phyloP scores from a whole-genome alignment of 2,888 invertebrate species.

The Eubasilissa splendida region DNA sequence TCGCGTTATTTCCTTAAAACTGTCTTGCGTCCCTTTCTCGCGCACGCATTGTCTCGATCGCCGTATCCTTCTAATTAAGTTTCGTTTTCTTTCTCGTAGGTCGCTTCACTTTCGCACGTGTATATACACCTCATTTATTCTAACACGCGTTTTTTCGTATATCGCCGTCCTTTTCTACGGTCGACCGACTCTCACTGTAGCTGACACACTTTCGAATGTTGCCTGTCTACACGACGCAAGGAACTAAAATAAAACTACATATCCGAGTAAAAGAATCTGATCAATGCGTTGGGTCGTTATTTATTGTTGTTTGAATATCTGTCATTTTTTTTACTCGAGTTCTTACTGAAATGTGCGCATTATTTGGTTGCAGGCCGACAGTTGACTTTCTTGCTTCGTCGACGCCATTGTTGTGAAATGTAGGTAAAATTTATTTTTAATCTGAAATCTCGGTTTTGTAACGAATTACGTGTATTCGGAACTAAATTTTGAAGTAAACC shows the following conservation, averaged over 20 bases:
- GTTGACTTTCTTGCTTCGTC: slow-evolving; percentile 30
- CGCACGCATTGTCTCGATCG: background rate
- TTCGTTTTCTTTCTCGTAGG: slow-evolving; percentile 36
- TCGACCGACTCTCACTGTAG: slow-evolving; percentile 40
- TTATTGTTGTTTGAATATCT: background rate
- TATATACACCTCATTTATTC: slow-evolving; percentile 13
- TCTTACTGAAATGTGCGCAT: background rate
- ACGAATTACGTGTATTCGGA: slow-evolving; percentile 37
- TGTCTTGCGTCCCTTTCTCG: background rate
- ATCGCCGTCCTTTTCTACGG: background rate
- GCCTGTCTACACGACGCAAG: background rate
- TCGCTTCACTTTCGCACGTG: slow-evolving; percentile 31
- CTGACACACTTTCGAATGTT: slow-evolving; percentile 40
- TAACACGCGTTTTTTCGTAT: background rate
- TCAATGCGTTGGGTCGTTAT: background rate
- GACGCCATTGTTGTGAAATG: slow-evolving; percentile 29
- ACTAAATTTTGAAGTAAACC: slow-evolving; percentile 7
- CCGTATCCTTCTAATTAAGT: slow-evolving; percentile 9
- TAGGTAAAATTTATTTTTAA: slow-evolving; percentile 29
- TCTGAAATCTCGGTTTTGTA: slow-evolving; percentile 29
- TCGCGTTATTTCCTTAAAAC: background rate
- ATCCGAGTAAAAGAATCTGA: background rate
- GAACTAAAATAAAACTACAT: background rate
- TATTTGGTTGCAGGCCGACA: background rate
- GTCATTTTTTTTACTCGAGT: background rate